Conservation (phyloP, 2,888 invertebrate genomes). For the Schrankia costaestrigalis region DNA sequence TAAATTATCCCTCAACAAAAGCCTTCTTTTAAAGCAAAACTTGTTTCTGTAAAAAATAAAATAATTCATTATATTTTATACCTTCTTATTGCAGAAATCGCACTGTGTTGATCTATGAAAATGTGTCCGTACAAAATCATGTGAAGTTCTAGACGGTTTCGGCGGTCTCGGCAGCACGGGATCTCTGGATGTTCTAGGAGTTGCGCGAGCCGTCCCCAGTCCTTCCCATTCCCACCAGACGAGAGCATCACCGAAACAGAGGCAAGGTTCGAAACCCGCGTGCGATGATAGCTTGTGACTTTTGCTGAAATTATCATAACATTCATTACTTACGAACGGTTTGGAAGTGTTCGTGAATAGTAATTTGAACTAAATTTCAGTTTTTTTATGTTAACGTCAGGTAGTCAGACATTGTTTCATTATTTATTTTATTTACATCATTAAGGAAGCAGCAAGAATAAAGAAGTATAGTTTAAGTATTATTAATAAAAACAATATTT, state of each 20-base stretch:
- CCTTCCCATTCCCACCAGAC: conserved; percentile 90
- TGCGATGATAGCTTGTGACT: conserved; percentile 85
- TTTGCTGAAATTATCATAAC: conserved; percentile 82
- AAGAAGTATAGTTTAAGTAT: no score
- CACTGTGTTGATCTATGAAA: conserved; percentile 95
- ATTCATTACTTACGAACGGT: no score
- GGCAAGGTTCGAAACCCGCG: conserved; percentile 93
- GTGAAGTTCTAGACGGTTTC: conserved; percentile 63
- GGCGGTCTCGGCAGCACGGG: conserved; percentile 48
- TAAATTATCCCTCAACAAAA: no score
- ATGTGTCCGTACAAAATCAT: conserved; percentile 92
- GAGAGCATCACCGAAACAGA: conserved; percentile 95
- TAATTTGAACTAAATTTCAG: conserved; percentile 3
- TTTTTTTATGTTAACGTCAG: conserved; percentile 3
- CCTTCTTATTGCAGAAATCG: conserved; percentile 96
- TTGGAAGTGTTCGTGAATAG: no score
- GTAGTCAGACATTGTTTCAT: conserved; percentile 12
- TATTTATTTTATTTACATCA: conserved; percentile 5
- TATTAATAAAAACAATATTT: no score
- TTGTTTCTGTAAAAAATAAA: no score
- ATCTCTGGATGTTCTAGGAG: conserved; percentile 51
- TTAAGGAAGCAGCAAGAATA: background rate
- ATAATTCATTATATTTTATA: conserved; percentile 43
- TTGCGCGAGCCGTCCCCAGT: conserved; percentile 47
- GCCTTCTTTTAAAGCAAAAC: no score